Percentiles rank a stretch among this genome's conserved stretches.
Conservation (phyloP, 2,113 vertebrate species). For the Eleginops maclovinus region DNA sequence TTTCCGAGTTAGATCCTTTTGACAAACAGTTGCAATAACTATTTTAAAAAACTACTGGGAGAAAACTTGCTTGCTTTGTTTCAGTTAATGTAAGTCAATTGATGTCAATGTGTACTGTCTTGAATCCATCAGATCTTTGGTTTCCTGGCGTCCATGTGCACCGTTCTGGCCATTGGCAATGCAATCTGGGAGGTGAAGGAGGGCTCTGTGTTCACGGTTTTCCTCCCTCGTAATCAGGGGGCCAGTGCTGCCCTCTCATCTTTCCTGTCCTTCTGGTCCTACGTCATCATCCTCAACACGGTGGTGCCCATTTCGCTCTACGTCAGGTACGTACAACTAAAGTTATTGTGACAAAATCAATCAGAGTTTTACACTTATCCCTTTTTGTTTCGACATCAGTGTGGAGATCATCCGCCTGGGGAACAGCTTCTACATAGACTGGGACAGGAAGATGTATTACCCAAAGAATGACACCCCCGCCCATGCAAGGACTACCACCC, state of each 20-base stretch:
- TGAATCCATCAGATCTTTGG: slow-evolving; percentile 88
- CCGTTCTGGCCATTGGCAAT: slow-evolving; percentile 89
- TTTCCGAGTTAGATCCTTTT: too few relatives aligned
- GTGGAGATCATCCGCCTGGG: slow-evolving; percentile 96
- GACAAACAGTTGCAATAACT: not conserved
- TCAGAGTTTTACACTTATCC: not conserved
- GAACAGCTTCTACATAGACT: slow-evolving; percentile 96
- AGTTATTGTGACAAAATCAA: not conserved
- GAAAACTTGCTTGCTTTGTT: not conserved
- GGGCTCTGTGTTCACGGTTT: slow-evolving; percentile 88
- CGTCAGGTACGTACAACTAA: slow-evolving; percentile 84
- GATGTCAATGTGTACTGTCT: not conserved
- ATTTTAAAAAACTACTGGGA: not conserved
- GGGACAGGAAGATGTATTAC: slow-evolving; percentile 97
- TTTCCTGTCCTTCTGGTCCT: slow-evolving; percentile 94
- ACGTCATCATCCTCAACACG: slow-evolving; percentile 96
- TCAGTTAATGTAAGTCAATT: not conserved
- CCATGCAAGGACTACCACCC: slow-evolving; percentile 93
- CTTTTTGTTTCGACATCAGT: slow-evolving; percentile 66
- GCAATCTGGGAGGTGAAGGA: slow-evolving; percentile 88
- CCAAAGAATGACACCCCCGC: slow-evolving; percentile 87
- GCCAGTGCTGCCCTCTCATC: slow-evolving; percentile 82
- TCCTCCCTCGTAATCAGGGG: slow-evolving; percentile 86
- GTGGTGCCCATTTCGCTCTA: slow-evolving; percentile 98
- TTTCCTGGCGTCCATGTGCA: slow-evolving; percentile 88